phyloP scores from a whole-genome alignment of 2,113 vertebrate species.

The Pseudopodoces humilis region DNA sequence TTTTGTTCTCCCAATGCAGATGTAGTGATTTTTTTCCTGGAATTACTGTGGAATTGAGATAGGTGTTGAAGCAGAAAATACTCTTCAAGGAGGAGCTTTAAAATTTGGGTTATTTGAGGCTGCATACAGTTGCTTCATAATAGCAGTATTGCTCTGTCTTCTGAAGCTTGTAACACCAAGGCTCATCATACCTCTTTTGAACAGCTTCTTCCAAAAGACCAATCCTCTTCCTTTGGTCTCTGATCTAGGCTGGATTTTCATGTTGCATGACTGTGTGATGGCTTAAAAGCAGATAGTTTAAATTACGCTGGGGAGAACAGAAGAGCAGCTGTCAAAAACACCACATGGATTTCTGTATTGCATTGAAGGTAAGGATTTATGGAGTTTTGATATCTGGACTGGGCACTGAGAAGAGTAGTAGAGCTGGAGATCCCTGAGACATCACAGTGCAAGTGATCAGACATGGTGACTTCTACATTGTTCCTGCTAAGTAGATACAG shows the following conservation, averaged over 20 bases:
- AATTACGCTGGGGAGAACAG: background rate
- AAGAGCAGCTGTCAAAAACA: background rate
- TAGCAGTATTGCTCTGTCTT: background rate
- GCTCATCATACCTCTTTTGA: background rate
- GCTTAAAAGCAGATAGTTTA: background rate
- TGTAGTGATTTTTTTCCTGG: background rate
- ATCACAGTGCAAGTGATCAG: background rate
- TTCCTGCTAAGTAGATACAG: rapidly evolving
- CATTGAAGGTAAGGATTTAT: background rate
- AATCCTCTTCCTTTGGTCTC: background rate
- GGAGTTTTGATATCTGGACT: background rate
- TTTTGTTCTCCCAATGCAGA: background rate
- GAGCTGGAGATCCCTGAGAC: background rate
- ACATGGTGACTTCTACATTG: background rate
- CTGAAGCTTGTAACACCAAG: background rate
- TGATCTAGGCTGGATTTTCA: background rate
- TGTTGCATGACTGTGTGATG: background rate
- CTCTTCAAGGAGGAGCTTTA: background rate
- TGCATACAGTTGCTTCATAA: background rate
- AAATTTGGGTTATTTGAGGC: background rate
- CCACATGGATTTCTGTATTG: background rate
- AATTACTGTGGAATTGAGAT: background rate
- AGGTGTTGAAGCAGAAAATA: background rate
- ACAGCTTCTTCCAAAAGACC: background rate
- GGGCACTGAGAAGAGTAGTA: background rate